Evolutionary conservation across 2,888 invertebrate genomes (phyloP), one percentile per base, ranked within the genome.

Genomic region (Platerodrilus igneus): DNA sequence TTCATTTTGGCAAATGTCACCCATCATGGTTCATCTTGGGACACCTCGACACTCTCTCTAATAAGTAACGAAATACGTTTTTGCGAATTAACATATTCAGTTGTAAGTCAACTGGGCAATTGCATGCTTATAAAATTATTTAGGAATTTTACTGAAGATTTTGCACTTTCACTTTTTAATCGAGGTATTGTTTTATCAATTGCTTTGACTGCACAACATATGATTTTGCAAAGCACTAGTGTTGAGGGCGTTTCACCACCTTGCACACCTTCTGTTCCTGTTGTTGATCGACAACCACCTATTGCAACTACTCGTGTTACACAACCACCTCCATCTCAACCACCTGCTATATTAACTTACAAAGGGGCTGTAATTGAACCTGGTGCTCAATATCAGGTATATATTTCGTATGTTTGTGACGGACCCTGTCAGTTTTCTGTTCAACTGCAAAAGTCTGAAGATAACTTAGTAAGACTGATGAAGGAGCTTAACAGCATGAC

Each of bases 391-490:
- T 81, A 86, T 54, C 74, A 78, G 52, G 83, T 86, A 0, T 79
- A 76, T 59, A 78, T 88, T 2, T 86, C 86, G 11, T 83, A 75
- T 63, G 81, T 87, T 10, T 84, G 86, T 54, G 86, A 89, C 57
- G 88, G 88, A 0, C 87, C 87, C 3, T 78, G 79, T 46, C 69
- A 81, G 37, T 89, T 89, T 68, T 83, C 83, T 16, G 78, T 87
- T 4, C 87, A 88, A 56, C 63, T 87, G 15, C 74, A 76, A 53
- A 71, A 73, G 28, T 76, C 76, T 50, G 76, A 76, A 47, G 71
- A 73, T 8, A 73, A 73, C 47, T 63, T 88, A 8, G 75, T 77
- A 29, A 71, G 72, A n/a, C 74, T 88, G 69, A 86, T 85, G 82
- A 75, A 72, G 35, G 78, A 81, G 22, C 79, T 88, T 27, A 85